Percentiles rank a stretch among this genome's conserved stretches.
Conservation (phyloP, 2,888 invertebrate genomes). For the Crocallis elinguaria region DNA sequence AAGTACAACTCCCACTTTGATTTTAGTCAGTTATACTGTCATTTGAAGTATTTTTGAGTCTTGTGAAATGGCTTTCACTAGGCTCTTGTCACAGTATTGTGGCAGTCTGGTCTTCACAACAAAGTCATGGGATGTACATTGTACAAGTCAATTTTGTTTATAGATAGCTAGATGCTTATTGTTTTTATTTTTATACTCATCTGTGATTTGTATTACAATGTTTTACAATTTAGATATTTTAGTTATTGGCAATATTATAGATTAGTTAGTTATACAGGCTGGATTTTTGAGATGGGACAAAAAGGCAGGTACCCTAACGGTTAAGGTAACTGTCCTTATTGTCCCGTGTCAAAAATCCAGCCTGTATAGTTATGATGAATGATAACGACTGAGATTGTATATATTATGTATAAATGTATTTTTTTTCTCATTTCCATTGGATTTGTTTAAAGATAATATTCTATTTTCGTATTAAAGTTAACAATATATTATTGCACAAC, state of each 20-base stretch:
- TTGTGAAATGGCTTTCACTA: no score
- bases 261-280: not conserved
- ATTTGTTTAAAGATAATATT: slow-evolving; percentile 29
- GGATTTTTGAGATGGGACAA: no score
- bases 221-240: not conserved
- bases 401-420: slow-evolving; percentile 30
- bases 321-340: no score
- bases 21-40: no score
- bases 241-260: not conserved
- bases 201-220: slow-evolving; percentile 34
- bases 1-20: no score
- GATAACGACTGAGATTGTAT: slow-evolving; percentile 37
- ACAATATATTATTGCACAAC: slow-evolving; percentile 28
- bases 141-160: not conserved
- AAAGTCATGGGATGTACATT: not conserved
- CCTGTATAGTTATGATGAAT: slow-evolving; percentile 7
- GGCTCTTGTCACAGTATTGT: no score
- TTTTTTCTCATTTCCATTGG: slow-evolving; percentile 16
- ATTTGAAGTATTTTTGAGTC: no score
- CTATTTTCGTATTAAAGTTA: slow-evolving; percentile 38
- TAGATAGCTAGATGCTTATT: slow-evolving; percentile 3
- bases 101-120: not conserved
- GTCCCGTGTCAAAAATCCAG: no score
- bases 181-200: slow-evolving; percentile 12
- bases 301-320: no score